Evolutionary conservation across 2,113 vertebrate species (phyloP), one percentile per base, ranked within the genome.

Genomic region (Phrynosoma platyrhinos): DNA sequence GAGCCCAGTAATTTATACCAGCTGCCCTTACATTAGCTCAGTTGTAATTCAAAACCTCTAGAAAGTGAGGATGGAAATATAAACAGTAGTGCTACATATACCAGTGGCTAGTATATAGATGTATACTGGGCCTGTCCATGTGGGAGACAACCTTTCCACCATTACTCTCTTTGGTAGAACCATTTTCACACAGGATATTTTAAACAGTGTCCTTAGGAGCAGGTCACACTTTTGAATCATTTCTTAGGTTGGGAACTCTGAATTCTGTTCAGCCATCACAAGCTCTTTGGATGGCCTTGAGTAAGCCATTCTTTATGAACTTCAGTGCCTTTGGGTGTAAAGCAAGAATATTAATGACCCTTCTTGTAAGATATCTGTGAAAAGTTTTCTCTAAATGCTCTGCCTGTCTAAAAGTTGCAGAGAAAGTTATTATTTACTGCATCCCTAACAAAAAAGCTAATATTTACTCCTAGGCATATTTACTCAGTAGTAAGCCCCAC

Each of bases 331-430:
- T 75, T 68, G 20, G 30, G 21, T 74, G 64, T 87, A 42, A 82
- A 82, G 75, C 36, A 55, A 32, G 20, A 82, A 75, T 87, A 81
- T 87, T 87, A 87, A 87, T 77, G 13, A 20, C 18, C 36, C 20
- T 86, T 42, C 20, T 86, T 42, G 52, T 72, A 79, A 55, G 30
- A 27, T 84, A 53, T n/a, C 52, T 9, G 66, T 76, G 40, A 76
- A 76, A 83, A 76, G 36, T 23, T 66, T 75, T 58, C 27, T 78
- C 76, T 23, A 66, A 82, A 36, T 83, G 32, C n/a, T 76, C 42
- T 66, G 40, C n/a, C 77, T 14, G 53, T 55, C 68, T 52, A 64
- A 77, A 32, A 36, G 58, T 76, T 55, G 55, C 84, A 77, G 27
- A 76, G 20, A 76, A 77, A 77, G 72, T 75, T 47, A 23, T 47